Evolutionary conservation across 2,113 vertebrate genomes (phyloP).

Genomic region (Oxyruncus cristatus): DNA sequence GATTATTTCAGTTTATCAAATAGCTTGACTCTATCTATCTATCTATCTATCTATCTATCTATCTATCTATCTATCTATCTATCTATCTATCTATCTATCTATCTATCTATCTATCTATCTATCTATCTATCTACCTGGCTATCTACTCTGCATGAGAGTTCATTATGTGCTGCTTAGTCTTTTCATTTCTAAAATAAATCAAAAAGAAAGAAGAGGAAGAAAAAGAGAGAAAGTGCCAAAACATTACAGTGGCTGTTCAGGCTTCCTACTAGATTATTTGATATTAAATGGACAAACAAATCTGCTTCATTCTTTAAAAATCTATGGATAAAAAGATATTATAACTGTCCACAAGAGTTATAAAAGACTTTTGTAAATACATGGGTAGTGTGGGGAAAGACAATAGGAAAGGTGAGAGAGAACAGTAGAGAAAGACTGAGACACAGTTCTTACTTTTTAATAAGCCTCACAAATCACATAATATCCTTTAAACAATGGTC

Average conservation of each 20-base stretch:
- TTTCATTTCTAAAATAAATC: neutral
- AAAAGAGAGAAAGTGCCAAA: neutral
- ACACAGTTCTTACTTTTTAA: constrained; percentile 28
- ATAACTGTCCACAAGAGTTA: neutral
- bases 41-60: neutral
- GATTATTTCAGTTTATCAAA: neutral
- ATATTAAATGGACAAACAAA: neutral
- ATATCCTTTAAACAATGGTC: constrained; percentile 41
- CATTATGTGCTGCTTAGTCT: neutral
- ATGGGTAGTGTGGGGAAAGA: neutral
- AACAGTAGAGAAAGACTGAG: neutral
- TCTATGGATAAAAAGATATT: neutral
- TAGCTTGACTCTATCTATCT: neutral
- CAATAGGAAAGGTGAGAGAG: neutral
- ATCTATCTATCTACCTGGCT: neutral
- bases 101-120: neutral
- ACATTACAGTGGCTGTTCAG: neutral
- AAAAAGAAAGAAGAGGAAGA: neutral
- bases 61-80: neutral
- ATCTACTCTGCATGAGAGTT: neutral
- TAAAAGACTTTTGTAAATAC: neutral
- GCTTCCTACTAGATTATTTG: neutral
- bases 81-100: neutral
- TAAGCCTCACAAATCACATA: constrained; percentile 41
- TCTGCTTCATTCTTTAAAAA: neutral